Conservation (phyloP, 2,888 invertebrate genomes). For the Oithona nana region DNA sequence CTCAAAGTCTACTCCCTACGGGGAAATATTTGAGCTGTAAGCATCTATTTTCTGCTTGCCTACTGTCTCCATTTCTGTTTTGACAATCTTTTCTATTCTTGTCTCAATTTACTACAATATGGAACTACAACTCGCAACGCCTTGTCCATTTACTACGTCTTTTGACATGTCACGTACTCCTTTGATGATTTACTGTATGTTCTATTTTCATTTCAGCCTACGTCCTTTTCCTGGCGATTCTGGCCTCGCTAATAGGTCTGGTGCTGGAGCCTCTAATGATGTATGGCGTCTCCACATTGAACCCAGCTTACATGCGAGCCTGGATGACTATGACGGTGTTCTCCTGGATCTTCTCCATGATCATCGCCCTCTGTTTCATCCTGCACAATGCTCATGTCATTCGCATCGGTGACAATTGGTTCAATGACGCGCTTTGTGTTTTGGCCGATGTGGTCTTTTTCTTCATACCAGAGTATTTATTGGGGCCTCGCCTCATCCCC, state of each 20-base stretch:
- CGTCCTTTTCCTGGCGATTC: background rate
- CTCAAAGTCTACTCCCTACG: no score
- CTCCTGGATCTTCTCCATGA: background rate
- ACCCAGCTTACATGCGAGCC: background rate
- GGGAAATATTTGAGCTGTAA: no score
- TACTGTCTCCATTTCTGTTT: no score
- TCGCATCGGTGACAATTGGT: background rate
- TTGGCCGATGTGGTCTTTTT: background rate
- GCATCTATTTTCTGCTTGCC: no score
- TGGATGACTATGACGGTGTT: background rate
- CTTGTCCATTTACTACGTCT: no score
- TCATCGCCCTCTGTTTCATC: background rate
- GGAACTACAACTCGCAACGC: no score
- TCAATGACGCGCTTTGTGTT: background rate
- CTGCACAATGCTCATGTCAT: background rate
- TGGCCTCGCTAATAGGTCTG: background rate
- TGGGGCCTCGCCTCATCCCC: background rate
- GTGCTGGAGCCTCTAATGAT: background rate
- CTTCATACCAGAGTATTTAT: background rate
- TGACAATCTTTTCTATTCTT: no score
- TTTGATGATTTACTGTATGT: no score
- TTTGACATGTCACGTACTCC: no score
- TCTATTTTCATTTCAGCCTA: constrained; percentile 3
- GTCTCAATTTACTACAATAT: no score
- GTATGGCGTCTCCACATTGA: background rate